Percentiles rank a stretch among this genome's conserved stretches.
These are phyloP conservation scores for Huso huso DNA, from an alignment of 2,797 vertebrate genomes.

Conservation along the genomic window DNA sequence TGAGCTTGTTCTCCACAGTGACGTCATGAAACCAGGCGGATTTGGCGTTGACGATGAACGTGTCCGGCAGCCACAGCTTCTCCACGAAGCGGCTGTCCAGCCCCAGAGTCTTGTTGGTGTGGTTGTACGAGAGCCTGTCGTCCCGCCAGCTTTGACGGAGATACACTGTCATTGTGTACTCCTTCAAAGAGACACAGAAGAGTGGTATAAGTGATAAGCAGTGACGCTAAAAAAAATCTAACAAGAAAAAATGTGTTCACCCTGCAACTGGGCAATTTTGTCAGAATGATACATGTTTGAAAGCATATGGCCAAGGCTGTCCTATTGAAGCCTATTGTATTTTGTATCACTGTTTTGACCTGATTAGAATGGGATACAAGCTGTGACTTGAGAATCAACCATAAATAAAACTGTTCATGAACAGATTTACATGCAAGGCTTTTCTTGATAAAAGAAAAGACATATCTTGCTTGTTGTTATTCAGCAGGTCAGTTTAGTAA, in stretches of 20 bases:
- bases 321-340: background rate
- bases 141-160: conserved; percentile 95
- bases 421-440: too few species aligned
- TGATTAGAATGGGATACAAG: too few species aligned
- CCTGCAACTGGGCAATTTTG: background rate
- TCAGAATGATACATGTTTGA: background rate
- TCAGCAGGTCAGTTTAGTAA: too few species aligned
- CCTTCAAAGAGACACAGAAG: conserved; percentile 48
- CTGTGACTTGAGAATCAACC: too few species aligned
- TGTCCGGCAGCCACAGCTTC: conserved; percentile 94
- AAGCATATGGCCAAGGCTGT: background rate
- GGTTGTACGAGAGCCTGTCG: conserved; percentile 86
- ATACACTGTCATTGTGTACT: conserved; percentile 96
- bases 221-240: background rate
- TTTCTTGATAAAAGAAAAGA: too few species aligned
- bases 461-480: too few species aligned
- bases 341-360: background rate
- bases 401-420: too few species aligned
- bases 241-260: background rate
- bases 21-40: conserved; percentile 98
- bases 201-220: background rate
- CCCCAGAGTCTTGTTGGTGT: conserved; percentile 91
- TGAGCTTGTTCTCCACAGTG: conserved; percentile 95
- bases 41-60: conserved; percentile 97
- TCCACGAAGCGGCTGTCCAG: conserved; percentile 96